Conservation (phyloP, 2,113 vertebrate genomes). For the Cromileptes altivelis region DNA sequence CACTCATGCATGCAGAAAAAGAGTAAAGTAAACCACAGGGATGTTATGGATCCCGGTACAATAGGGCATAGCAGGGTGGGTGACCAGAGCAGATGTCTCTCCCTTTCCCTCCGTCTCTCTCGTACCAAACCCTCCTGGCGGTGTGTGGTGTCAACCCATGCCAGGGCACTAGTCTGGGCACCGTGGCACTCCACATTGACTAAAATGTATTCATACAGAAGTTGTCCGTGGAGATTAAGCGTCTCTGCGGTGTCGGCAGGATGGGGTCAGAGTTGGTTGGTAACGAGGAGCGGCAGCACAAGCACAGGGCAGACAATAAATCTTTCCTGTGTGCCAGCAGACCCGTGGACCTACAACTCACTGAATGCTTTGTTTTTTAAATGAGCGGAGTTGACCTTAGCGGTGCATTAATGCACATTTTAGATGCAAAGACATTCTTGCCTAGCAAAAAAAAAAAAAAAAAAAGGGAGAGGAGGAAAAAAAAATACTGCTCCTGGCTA, state of each 20-base stretch:
- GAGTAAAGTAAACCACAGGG: conserved; percentile 53
- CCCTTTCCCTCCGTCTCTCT: conserved; percentile 46
- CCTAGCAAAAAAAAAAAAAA: conserved; percentile 35
- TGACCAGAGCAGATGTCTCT: conserved; percentile 73
- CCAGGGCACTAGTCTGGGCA: conserved; percentile 58
- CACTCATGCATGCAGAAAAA: conserved; percentile 45
- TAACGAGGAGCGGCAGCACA: conserved; percentile 71
- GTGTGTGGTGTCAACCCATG: conserved; percentile 55
- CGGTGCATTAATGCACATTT: conserved; percentile 74
- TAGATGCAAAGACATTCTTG: conserved; percentile 73
- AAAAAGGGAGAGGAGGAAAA: conserved; percentile 21
- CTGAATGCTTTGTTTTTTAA: conserved; percentile 78
- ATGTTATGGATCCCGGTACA: conserved; percentile 43
- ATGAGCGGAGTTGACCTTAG: conserved; percentile 76
- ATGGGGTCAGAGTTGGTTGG: conserved; percentile 77
- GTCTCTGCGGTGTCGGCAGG: conserved; percentile 64
- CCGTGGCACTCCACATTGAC: conserved; percentile 35
- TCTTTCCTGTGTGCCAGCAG: conserved; percentile 72
- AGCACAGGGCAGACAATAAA: conserved; percentile 75
- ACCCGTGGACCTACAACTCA: conserved; percentile 62
- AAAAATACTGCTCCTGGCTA: conserved; percentile 56
- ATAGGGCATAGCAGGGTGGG: conserved; percentile 64
- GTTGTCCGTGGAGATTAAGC: conserved; percentile 76
- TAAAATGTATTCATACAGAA: conserved; percentile 76
- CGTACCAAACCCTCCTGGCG: conserved; percentile 31